A percentile compares a stretch with the other conserved stretches of the same genome.
Evolutionary conservation across 2,797 vertebrate genomes (phyloP).

Genomic region (Acipenser transmontanus): DNA sequence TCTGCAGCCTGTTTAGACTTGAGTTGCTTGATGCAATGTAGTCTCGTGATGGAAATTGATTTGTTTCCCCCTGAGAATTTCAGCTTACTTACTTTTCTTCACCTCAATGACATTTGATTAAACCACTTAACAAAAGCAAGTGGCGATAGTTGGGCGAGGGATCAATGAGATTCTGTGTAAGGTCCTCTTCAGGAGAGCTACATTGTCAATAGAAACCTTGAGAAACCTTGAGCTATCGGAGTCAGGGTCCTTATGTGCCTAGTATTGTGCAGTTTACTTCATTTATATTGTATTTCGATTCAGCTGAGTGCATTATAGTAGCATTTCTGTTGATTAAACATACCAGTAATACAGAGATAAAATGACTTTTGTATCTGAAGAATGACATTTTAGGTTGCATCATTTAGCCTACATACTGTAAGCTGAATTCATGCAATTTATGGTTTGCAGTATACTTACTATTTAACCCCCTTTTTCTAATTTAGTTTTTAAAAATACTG

Average conservation of each 20-base stretch:
- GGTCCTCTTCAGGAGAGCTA: conserved; percentile 38
- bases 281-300: too few relatives aligned
- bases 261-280: too few relatives aligned
- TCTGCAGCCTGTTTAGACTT: conserved; percentile 40
- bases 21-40: conserved; percentile 52
- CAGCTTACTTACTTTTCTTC: conserved; percentile 57
- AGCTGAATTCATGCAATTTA: too few relatives aligned
- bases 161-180: conserved; percentile 67
- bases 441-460: too few relatives aligned
- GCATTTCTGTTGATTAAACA: too few relatives aligned
- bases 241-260: neutral
- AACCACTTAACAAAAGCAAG: conserved; percentile 52
- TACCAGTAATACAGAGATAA: too few relatives aligned
- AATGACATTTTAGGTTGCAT: too few relatives aligned
- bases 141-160: conserved; percentile 39
- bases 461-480: too few relatives aligned
- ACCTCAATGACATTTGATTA: conserved; percentile 49
- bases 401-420: too few relatives aligned
- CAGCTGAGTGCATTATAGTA: too few relatives aligned
- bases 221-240: conserved; percentile 2
- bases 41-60: conserved; percentile 73
- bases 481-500: too few relatives aligned
- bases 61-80: conserved; percentile 52
- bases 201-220: conserved; percentile 20
- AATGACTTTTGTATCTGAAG: too few relatives aligned